Conservation (phyloP, 2,797 vertebrate species). For the Ataeniobius toweri region DNA sequence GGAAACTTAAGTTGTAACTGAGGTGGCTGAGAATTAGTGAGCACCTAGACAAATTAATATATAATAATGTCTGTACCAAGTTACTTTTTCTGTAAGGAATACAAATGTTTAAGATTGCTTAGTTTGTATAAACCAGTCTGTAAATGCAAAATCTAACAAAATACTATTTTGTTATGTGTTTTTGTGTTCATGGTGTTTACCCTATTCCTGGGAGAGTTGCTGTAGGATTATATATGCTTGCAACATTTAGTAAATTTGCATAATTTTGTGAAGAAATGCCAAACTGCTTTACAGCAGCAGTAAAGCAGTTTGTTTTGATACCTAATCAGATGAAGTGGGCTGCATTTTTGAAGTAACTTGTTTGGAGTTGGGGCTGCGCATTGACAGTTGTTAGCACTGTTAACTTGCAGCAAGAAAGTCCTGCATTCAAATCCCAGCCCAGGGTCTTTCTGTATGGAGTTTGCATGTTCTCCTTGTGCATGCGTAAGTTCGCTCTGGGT, state of each 20-base stretch:
- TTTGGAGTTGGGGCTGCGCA: neutral
- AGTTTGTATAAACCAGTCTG: neutral
- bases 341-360: neutral
- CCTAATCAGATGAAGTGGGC: neutral
- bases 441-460: neutral
- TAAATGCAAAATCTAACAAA: neutral
- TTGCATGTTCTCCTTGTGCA: neutral
- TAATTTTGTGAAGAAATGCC: neutral
- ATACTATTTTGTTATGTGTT: neutral
- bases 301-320: neutral
- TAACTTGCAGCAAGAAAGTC: neutral
- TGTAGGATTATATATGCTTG: neutral
- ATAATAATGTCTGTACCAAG: neutral
- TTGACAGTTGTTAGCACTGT: neutral
- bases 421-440: neutral
- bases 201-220: neutral
- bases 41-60: neutral
- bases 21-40: neutral
- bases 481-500: neutral
- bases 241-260: too few relatives aligned
- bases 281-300: neutral
- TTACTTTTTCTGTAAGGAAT: neutral
- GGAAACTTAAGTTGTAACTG: neutral
- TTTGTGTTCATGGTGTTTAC: neutral
- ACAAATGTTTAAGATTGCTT: neutral